Base-by-base conservation (phyloP, 2,888 invertebrate genomes). In the Orthonevra nobilis region DNA sequence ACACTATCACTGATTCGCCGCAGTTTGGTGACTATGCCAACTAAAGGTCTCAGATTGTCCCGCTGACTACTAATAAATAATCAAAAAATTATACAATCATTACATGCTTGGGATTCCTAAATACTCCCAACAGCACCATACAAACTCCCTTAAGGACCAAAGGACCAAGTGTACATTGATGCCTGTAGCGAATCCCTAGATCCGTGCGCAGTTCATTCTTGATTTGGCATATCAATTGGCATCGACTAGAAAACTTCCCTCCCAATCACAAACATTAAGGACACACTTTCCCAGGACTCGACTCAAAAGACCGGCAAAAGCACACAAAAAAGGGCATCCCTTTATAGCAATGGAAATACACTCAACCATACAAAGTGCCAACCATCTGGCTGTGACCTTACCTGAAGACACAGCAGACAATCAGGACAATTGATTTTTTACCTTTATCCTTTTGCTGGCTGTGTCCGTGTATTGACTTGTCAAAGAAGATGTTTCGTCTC, bases 391-490 rank as follows among this genome's bases (percentile, higher is more conserved):
- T 28, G 7, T 26, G 58, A n/a, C 19, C 20, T n/a, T 52, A 34
- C 54, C 23, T 20, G 50, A 60, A 58, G 34, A 28, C 56, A 17
- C 23, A 5, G 23, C 23, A 58, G 42, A 58, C 63, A 72, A 64
- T 70, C 70, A 64, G 42, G 63, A 58, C 64, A 72, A 77, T 77
- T 72, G 77, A 64, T 66, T 66, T 68, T 56, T 26, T 52, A 50
- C 58, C 64, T 58, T 54, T 52, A 52, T 69, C 34, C 17, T 14
- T 40, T 46, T 48, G 30, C 20, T 38, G 46, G n/a, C n/a, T 69
- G 23, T 30, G 48, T 77, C 64, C 58, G 50, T 52, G 56, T 63
- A 66, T 77, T 72, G 72, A 77, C 72, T 70, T 44, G 58, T 77
- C 46, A 28, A n/a, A n/a, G n/a, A n/a, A 48, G 38, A 60, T 69